These are phyloP conservation scores for Gouania willdenowi DNA, from an alignment of 2,797 vertebrate genomes.

Conservation along the genomic window DNA sequence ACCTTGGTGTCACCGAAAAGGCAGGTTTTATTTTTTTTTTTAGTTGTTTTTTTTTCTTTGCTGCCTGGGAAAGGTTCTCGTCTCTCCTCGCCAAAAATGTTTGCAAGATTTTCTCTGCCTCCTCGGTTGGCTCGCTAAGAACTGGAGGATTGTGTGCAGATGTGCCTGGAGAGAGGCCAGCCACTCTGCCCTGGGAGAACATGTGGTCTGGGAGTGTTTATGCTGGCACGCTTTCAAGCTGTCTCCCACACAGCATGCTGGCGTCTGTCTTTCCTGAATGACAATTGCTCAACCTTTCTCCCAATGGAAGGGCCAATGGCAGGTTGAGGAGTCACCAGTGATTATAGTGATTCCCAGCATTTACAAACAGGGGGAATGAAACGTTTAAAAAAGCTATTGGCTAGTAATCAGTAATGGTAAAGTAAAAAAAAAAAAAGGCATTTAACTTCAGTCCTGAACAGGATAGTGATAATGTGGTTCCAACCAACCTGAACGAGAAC, in stretches of 20 bases:
- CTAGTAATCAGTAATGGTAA: too few relatives aligned
- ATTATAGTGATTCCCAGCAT: constrained; percentile 19
- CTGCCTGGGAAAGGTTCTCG: constrained; percentile 54
- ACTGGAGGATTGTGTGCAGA: constrained; percentile 77
- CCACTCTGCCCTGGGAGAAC: constrained; percentile 77
- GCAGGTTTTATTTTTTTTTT: too few relatives aligned
- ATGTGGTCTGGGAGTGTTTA: constrained; percentile 82
- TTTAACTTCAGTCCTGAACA: too few relatives aligned
- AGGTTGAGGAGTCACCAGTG: constrained; percentile 51
- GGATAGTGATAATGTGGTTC: too few relatives aligned
- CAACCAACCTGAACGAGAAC: neutral
- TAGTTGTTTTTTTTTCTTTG: too few relatives aligned
- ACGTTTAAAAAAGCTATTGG: too few relatives aligned
- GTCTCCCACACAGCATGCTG: constrained; percentile 74
- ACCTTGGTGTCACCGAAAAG: constrained; percentile 16
- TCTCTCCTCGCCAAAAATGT: constrained; percentile 10
- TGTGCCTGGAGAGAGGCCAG: constrained; percentile 80
- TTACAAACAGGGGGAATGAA: constrained; percentile 15
- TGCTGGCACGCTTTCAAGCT: constrained; percentile 74
- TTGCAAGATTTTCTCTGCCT: constrained; percentile 45
- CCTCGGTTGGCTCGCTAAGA: constrained; percentile 56
- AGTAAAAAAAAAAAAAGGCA: constrained; percentile 13
- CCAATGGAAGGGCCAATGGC: constrained; percentile 34
- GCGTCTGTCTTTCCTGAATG: constrained; percentile 56
- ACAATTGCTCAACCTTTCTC: constrained; percentile 47